phyloP scores from a whole-genome alignment of 2,888 invertebrate genomes.

The Drosophila limbata region DNA sequence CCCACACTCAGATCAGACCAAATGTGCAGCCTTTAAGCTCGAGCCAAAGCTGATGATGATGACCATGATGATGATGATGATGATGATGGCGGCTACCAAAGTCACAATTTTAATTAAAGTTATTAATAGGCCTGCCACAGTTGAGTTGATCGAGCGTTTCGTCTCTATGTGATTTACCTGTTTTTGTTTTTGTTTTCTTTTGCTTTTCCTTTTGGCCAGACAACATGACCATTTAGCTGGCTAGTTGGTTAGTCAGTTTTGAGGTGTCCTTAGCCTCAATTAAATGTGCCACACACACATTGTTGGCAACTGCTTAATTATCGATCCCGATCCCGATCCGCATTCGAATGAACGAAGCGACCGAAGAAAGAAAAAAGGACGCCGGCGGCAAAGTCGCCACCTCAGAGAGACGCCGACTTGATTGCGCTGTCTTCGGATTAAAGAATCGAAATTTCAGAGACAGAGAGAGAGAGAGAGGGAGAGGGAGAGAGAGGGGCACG shows the following conservation, averaged over 20 bases:
- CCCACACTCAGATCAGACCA: slow-evolving; percentile 72
- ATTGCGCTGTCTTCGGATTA: slow-evolving; percentile 70
- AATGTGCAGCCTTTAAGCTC: slow-evolving; percentile 23
- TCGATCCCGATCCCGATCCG: slow-evolving; percentile 52
- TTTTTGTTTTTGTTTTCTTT: neutral
- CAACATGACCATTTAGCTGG: slow-evolving; percentile 3
- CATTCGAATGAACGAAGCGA: slow-evolving; percentile 29
- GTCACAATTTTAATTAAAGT: slow-evolving; percentile 81
- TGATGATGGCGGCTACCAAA: slow-evolving; percentile 33
- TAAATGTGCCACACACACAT: slow-evolving; percentile 80
- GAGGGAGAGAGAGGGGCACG: slow-evolving; percentile 32
- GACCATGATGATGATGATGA: slow-evolving; percentile 12
- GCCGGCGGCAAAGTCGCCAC: slow-evolving; percentile 60
- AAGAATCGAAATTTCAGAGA: slow-evolving; percentile 16
- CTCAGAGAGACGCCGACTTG: slow-evolving; percentile 65
- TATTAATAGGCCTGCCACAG: slow-evolving; percentile 78
- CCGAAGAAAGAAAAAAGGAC: slow-evolving; percentile 42
- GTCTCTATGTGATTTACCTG: slow-evolving; percentile 63
- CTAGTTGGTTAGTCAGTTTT: slow-evolving; percentile 8
- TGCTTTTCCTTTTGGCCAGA: slow-evolving; percentile 1
- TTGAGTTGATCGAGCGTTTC: slow-evolving; percentile 26
- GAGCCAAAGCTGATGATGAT: slow-evolving; percentile 8
- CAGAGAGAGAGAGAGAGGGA: neutral
- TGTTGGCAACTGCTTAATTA: slow-evolving; percentile 81
- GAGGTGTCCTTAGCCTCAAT: slow-evolving; percentile 70